A percentile compares a stretch with the other conserved stretches of the same genome.
phyloP scores from a whole-genome alignment of 1,140 invertebrate genomes.

The Rhyzopertha dominica region DNA sequence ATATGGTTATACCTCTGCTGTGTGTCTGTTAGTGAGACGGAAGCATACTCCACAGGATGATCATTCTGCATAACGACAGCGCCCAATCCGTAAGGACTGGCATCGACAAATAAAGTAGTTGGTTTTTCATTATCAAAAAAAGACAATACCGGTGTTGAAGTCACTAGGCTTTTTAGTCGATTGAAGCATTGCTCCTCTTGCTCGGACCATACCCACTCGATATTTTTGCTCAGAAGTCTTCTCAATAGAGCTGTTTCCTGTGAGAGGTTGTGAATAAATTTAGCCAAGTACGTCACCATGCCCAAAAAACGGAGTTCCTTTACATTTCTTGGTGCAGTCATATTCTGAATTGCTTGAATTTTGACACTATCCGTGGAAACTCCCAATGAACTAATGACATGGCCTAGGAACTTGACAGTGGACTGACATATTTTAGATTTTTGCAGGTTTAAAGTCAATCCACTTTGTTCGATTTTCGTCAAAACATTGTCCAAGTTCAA shows the following conservation, averaged over 20 bases:
- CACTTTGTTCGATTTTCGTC: slow-evolving; percentile 13
- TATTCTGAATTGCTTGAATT: slow-evolving; percentile 28
- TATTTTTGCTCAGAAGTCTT: slow-evolving; percentile 26
- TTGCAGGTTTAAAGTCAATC: slow-evolving; percentile 27
- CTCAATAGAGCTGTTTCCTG: slow-evolving; percentile 23
- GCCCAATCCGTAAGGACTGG: slow-evolving; percentile 37
- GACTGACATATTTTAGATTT: slow-evolving; percentile 37
- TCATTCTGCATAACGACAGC: slow-evolving; percentile 37
- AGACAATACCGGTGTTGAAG: slow-evolving; percentile 29
- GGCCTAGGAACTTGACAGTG: slow-evolving; percentile 38
- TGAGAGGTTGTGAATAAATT: slow-evolving; percentile 33
- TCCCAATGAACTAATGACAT: slow-evolving; percentile 27
- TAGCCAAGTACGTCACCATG: slow-evolving; percentile 33
- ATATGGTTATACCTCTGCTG: slow-evolving; percentile 43
- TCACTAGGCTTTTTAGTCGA: slow-evolving; percentile 32
- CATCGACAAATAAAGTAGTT: slow-evolving; percentile 38
- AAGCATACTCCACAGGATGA: slow-evolving; percentile 37
- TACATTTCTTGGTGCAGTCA: slow-evolving; percentile 29
- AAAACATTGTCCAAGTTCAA: slow-evolving; percentile 28
- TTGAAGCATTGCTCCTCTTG: no score
- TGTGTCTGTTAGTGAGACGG: slow-evolving; percentile 34
- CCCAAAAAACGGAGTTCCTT: slow-evolving; percentile 35
- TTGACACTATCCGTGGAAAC: slow-evolving; percentile 25
- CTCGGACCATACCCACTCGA: no score
- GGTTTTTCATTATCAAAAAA: slow-evolving; percentile 31